A percentile compares a stretch with the other conserved stretches of the same genome.
Conservation (phyloP, 2,113 vertebrate genomes). For the Passer domesticus region DNA sequence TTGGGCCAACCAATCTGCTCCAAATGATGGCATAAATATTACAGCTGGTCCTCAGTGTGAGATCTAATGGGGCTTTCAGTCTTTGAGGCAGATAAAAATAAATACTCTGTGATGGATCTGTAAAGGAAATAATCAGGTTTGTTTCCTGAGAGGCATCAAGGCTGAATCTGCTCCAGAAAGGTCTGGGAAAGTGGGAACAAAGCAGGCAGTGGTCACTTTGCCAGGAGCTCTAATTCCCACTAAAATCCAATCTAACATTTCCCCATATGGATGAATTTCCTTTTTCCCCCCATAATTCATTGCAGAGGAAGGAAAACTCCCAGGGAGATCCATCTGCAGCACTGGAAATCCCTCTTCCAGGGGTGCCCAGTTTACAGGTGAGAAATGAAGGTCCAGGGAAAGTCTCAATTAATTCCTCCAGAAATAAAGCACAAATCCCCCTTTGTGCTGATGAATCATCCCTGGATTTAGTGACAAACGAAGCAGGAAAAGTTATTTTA, state of each 20-base stretch:
- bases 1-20: slow-evolving; percentile 45
- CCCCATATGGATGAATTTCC: background rate
- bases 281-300: background rate
- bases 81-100: slow-evolving; percentile 23
- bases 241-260: background rate
- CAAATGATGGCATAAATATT: slow-evolving; percentile 30
- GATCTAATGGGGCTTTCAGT: slow-evolving; percentile 1
- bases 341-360: background rate
- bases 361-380: background rate
- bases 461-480: background rate
- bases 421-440: background rate
- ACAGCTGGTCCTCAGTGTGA: background rate
- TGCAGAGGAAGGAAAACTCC: background rate
- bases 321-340: background rate
- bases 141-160: background rate
- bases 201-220: background rate
- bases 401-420: background rate
- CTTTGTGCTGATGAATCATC: background rate
- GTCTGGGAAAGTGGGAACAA: background rate
- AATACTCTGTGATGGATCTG: background rate
- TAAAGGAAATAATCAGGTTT: background rate
- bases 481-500: background rate
- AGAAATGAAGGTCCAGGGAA: background rate
- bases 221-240: background rate
- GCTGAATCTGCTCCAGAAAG: background rate